Base-by-base conservation (phyloP, 2,113 vertebrate species). In the Acrocephalus kingi region DNA sequence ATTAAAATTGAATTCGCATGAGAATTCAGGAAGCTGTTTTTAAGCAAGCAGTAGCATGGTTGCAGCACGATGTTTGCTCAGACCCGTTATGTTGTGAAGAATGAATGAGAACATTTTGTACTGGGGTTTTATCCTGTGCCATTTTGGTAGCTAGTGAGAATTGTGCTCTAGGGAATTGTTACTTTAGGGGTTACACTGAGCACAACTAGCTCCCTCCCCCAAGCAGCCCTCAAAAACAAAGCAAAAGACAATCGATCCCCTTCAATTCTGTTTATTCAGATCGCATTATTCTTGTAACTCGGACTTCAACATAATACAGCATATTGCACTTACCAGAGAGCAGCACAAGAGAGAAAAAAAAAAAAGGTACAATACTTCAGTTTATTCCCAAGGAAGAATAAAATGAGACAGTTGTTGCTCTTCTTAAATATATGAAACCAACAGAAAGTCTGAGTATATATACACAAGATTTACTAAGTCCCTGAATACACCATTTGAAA, bases 311-410 rank as follows among this genome's bases (percentile, higher is more conserved):
- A 85, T 95, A 89, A 94, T 71, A 96, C 96, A 96, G 95, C 94
- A 94, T 98, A 97, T 98, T 98, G 98, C 98, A 98, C 98, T 98
- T 98, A 98, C 92, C 76, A 37, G 97, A 97, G 96, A 98, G 98
- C 97, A 97, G 98, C 98, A 98, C 87, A 90, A 97, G 76, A 97
- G 93, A 97, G 84, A 94, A 15, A 79, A 28, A 94, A 77, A 95
- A 91, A 80, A 91, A 80, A 45, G 90, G 87, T 87, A 98, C 94
- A 96, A 83, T 78, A 91, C 39, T 91, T 96, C 90, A 37, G n/a
- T 94, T 93, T 90, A 91, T 80, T 91, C 61, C 66, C 76, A 73
- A 84, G 63, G 83, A 95, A 94, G 80, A 96, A 84, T 77, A 92
- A 77, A 83, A 83, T 55, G 55, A 96, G 68, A 74, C 77, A 92